Conservation (phyloP, 2,797 vertebrate species). For the Neoniphon sammara region DNA sequence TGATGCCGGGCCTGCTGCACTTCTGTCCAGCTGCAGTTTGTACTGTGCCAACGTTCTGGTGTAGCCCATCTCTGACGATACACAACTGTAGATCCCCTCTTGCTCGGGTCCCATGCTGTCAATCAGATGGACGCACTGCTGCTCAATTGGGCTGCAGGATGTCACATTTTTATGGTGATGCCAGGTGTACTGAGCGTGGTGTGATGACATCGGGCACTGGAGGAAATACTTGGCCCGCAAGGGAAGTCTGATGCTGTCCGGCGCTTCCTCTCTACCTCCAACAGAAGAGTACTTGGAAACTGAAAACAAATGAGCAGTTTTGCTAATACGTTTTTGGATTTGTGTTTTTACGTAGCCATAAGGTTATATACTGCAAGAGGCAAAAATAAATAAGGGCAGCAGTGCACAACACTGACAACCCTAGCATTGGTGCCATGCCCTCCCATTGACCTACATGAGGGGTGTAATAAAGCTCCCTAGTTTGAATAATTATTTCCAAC, state of each 20-base stretch:
- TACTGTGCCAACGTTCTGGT: slow-evolving; percentile 16
- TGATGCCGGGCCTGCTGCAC: not conserved
- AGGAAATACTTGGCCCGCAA: slow-evolving; percentile 56
- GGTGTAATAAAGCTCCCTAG: not conserved
- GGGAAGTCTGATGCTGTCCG: not conserved
- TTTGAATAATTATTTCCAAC: no score
- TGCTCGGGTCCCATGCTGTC: slow-evolving; percentile 52
- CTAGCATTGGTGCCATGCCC: not conserved
- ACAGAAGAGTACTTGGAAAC: fast-evolving
- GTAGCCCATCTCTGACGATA: slow-evolving; percentile 66
- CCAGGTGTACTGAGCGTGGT: slow-evolving; percentile 79
- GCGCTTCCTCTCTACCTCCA: fast-evolving
- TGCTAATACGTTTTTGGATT: no score
- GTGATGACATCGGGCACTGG: slow-evolving; percentile 66
- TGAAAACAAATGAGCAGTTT: not conserved
- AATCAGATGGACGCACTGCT: slow-evolving; percentile 70
- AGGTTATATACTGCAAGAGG: no score
- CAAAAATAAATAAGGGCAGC: no score
- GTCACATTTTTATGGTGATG: fast-evolving
- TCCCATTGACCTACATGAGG: not conserved
- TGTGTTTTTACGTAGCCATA: no score
- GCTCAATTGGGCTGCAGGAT: not conserved
- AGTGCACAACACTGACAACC: not conserved
- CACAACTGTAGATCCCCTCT: slow-evolving; percentile 66
- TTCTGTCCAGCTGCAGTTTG: slow-evolving; percentile 20